These are phyloP conservation scores for Pogonophryne albipinna DNA, from an alignment of 2,797 vertebrate species.

Conservation along the genomic window DNA sequence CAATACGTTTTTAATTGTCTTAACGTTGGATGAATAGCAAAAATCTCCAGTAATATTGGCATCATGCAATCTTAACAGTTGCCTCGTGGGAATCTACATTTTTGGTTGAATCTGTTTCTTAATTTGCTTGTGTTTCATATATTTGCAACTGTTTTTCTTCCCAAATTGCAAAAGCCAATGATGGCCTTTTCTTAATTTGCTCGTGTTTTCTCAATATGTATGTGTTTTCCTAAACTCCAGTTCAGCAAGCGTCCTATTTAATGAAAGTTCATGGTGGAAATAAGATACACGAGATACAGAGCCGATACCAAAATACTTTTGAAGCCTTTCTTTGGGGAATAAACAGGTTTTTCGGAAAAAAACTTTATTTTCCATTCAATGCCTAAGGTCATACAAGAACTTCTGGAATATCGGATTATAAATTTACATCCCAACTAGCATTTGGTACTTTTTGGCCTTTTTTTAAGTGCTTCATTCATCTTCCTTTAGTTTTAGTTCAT, in stretches of 20 bases:
- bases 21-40: neutral
- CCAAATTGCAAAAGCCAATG: too few relatives aligned
- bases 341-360: neutral
- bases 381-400: too few relatives aligned
- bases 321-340: neutral
- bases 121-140: neutral
- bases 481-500: neutral
- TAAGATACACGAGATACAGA: neutral
- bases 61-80: neutral
- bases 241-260: too few relatives aligned
- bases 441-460: neutral
- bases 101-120: neutral
- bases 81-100: neutral
- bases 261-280: neutral
- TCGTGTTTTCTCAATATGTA: neutral
- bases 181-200: too few relatives aligned
- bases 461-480: conserved; percentile 20
- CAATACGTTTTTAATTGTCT: neutral
- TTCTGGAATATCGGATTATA: neutral
- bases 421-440: neutral
- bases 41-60: neutral
- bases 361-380: neutral
- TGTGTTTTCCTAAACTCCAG: neutral
- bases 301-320: neutral
- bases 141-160: neutral